These are phyloP conservation scores for Stenotaenia linearis DNA, from an alignment of 2,888 invertebrate genomes.

Conservation along the genomic window DNA sequence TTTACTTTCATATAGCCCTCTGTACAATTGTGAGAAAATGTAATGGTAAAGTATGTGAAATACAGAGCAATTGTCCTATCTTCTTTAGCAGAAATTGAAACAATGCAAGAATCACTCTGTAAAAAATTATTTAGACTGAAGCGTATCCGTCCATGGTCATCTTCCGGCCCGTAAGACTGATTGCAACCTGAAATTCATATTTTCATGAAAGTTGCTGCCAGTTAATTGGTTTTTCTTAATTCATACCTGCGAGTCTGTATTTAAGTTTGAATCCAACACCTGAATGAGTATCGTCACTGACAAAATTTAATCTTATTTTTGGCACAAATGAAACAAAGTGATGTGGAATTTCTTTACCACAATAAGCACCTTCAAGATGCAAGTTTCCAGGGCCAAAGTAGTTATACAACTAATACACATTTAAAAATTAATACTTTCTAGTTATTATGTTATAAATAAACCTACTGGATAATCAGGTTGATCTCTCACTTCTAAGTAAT, in stretches of 20 bases:
- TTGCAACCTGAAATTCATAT: background rate
- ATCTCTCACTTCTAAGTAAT: constrained; percentile 1
- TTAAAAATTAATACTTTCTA: too few species aligned
- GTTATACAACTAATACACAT: background rate
- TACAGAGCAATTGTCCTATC: background rate
- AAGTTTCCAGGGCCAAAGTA: background rate
- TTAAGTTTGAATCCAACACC: background rate
- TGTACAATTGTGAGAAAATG: background rate
- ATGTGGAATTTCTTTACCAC: background rate
- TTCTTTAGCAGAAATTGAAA: background rate
- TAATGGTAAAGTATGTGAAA: background rate
- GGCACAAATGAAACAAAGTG: background rate
- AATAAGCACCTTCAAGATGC: background rate
- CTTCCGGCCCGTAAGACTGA: background rate
- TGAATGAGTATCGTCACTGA: background rate
- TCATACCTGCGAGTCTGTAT: background rate
- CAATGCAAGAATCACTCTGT: background rate
- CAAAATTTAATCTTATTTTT: background rate
- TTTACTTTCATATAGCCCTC: background rate
- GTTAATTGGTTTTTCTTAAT: background rate
- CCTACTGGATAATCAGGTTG: background rate
- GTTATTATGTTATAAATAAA: too few species aligned
- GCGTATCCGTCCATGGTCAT: background rate
- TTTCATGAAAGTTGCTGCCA: background rate
- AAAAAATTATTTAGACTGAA: background rate